These are phyloP conservation scores for Apodemia duryi DNA, from an alignment of 2,888 invertebrate genomes.

Conservation along the genomic window DNA sequence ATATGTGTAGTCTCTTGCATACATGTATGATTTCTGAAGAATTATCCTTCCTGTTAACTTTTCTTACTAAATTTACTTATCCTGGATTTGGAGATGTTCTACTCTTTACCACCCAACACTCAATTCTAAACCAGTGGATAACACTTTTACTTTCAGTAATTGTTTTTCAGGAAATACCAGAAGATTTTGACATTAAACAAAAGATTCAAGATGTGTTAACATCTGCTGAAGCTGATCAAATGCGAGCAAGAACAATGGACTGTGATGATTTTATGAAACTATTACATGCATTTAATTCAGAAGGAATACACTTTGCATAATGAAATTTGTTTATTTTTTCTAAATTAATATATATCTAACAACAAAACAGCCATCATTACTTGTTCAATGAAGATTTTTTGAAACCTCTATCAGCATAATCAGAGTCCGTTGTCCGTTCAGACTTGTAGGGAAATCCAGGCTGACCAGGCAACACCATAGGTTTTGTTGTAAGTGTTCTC, in stretches of 20 bases:
- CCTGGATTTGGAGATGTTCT: no score
- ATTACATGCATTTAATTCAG: slow-evolving; percentile 92
- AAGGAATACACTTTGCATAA: slow-evolving; percentile 95
- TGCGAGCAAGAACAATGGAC: slow-evolving; percentile 95
- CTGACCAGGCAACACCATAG: slow-evolving; percentile 83
- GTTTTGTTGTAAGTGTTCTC: slow-evolving; percentile 79
- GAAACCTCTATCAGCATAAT: slow-evolving; percentile 87
- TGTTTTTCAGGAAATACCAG: slow-evolving; percentile 81
- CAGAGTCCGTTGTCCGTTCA: slow-evolving; percentile 75
- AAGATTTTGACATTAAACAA: slow-evolving; percentile 89
- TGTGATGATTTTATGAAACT: slow-evolving; percentile 96
- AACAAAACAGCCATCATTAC: slow-evolving; percentile 16
- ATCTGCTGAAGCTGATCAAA: slow-evolving; percentile 83
- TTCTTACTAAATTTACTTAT: no score
- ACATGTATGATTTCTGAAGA: no score
- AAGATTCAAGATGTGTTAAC: slow-evolving; percentile 87
- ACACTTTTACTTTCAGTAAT: slow-evolving; percentile 9
- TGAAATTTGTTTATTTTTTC: slow-evolving; percentile 28
- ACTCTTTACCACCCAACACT: no score
- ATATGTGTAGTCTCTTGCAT: no score
- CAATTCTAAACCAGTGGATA: not conserved
- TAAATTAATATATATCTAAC: slow-evolving; percentile 16
- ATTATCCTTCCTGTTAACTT: no score
- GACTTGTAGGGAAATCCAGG: slow-evolving; percentile 82
- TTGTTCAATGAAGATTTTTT: slow-evolving; percentile 77